These are phyloP conservation scores for Huso huso DNA, from an alignment of 2,797 vertebrate species.

Conservation along the genomic window DNA sequence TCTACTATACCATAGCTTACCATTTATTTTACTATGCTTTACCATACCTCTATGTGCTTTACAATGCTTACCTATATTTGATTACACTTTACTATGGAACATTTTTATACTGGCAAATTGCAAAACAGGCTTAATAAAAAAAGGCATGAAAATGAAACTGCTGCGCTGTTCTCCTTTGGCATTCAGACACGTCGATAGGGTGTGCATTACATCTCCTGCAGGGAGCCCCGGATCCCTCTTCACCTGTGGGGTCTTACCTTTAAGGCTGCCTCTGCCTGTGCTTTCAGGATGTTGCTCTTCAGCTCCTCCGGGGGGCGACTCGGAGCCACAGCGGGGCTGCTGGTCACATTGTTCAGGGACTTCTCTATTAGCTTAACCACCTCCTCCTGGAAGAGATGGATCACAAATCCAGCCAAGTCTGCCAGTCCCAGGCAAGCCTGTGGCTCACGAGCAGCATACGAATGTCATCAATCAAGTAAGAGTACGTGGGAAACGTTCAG, in stretches of 20 bases:
- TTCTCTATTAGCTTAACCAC: conserved; percentile 84
- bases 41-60: too few species aligned
- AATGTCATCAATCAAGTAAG: not conserved
- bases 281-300: conserved; percentile 94
- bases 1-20: too few species aligned
- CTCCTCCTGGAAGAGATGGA: conserved; percentile 64
- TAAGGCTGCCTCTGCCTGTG: conserved; percentile 72
- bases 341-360: conserved; percentile 71
- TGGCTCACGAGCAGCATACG: not conserved
- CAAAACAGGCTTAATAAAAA: too few species aligned
- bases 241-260: conserved; percentile 56
- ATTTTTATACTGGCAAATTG: too few species aligned
- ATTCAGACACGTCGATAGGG: too few species aligned
- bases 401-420: not conserved
- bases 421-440: not conserved
- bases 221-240: too few species aligned
- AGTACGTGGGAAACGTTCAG: not conserved
- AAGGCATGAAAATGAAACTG: too few species aligned
- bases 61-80: too few species aligned
- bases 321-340: conserved; percentile 53
- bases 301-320: conserved; percentile 66
- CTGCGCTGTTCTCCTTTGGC: too few species aligned
- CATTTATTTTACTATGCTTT: too few species aligned
- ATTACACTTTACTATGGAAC: too few species aligned
- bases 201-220: too few species aligned